Evolutionary conservation across 2,888 invertebrate genomes (phyloP), one percentile per base, ranked within the genome.

Genomic region (Nebria brevicollis): DNA sequence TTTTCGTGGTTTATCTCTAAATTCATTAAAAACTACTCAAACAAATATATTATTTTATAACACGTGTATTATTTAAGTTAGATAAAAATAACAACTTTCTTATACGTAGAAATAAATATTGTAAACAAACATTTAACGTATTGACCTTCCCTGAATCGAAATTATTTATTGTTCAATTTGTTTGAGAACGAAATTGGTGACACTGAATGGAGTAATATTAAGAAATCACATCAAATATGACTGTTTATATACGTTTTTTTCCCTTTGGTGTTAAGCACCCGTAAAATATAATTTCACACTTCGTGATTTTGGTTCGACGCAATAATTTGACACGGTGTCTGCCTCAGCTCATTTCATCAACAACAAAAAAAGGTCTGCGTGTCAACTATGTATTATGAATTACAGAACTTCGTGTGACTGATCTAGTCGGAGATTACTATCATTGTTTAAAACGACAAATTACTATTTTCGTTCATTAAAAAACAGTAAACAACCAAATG

Each of bases 221-320:
- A 11, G 34, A 34, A 34, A 34, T 34, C 34, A 20, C 26, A 70
- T 11, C 11, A 34, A 26, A 70, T 25, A 26, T 7, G 11, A 34
- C 70, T 70, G 11, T 25, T 70, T 54, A 1, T 7, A 3, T 20
- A 15, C 70, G 34, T 70, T 70, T 70, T 70, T 20, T 70, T 20
- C 7, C 25, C 10, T 68, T 25, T 72, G 26, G 74, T 66, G 5
- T 34, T 34, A 75, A 79, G 74, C 70, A 66, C 25, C 42, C 79
- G 79, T 79, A 74, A 79, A 79, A 79, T 74, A 79, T 79, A 79
- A 79, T 79, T 79, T 79, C 79, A 79, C 79, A 79, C 74, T 43
- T 34, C 79, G 79, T 79, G 79, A 75, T 74, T 79, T 79, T 68
- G 66, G 74, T 79, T 79, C 73, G 79, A 79, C 79, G 79, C 79